Evolutionary conservation across 2,888 invertebrate genomes (phyloP).

Genomic region (Drosophila histrio): DNA sequence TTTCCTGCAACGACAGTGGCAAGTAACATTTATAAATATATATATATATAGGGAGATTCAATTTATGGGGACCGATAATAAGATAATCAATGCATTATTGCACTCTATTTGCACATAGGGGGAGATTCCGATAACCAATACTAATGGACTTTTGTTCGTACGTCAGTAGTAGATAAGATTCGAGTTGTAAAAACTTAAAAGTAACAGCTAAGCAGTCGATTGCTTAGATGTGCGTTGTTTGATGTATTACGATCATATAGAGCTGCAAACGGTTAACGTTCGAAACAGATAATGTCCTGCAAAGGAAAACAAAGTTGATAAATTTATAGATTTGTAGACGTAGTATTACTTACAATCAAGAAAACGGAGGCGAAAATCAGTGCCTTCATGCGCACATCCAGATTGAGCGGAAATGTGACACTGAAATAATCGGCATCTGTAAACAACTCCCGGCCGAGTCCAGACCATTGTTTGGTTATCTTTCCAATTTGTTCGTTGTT

Average conservation of each 20-base stretch:
- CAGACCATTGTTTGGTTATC: slow-evolving; percentile 94
- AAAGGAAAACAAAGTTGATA: neutral
- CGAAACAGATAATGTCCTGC: slow-evolving; percentile 49
- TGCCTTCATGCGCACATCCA: slow-evolving; percentile 92
- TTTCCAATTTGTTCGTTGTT: slow-evolving; percentile 91
- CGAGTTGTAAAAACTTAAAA: slow-evolving; percentile 25
- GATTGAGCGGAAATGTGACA: slow-evolving; percentile 92
- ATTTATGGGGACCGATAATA: slow-evolving; percentile 9
- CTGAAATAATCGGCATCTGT: slow-evolving; percentile 94
- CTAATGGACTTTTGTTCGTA: neutral
- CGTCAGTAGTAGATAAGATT: neutral
- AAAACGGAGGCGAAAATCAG: slow-evolving; percentile 90
- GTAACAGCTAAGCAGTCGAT: slow-evolving; percentile 50
- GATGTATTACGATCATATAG: neutral
- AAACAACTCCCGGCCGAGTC: slow-evolving; percentile 90
- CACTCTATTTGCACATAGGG: slow-evolving; percentile 2
- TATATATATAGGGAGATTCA: neutral
- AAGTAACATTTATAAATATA: neutral
- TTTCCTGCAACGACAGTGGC: slow-evolving; percentile 4
- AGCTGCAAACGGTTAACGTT: slow-evolving; percentile 29
- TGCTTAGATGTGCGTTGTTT: slow-evolving; percentile 3
- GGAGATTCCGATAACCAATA: slow-evolving; percentile 38
- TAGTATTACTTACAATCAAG: slow-evolving; percentile 87
- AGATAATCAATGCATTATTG: neutral
- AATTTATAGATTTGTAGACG: neutral